Percentiles rank a stretch among this genome's conserved stretches.
Evolutionary conservation across 2,797 vertebrate species (phyloP).

Genomic region (Paramormyrops hopkinsi): DNA sequence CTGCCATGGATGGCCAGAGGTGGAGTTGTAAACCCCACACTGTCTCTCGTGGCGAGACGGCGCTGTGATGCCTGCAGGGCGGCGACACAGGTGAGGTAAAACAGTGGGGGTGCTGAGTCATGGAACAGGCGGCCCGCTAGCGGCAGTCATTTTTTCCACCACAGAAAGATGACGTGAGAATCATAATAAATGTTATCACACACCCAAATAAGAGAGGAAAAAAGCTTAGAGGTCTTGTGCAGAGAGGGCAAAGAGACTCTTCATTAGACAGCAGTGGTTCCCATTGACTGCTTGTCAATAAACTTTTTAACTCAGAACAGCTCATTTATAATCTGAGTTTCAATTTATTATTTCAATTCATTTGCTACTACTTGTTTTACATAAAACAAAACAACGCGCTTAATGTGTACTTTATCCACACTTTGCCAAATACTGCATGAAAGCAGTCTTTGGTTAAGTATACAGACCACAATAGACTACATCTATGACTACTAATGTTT

Average conservation of each 20-base stretch:
- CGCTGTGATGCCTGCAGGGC: constrained; percentile 61
- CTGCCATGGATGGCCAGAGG: constrained; percentile 61
- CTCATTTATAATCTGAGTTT: not conserved
- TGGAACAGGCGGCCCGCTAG: not conserved
- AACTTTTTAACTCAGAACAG: not conserved
- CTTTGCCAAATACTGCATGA: not conserved
- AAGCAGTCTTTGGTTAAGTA: not conserved
- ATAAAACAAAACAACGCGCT: not conserved
- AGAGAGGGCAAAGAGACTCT: not conserved
- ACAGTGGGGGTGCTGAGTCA: not conserved
- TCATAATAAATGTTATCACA: not conserved
- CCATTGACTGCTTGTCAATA: not conserved
- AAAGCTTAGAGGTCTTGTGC: not conserved
- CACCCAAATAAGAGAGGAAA: not conserved
- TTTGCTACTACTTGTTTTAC: not conserved
- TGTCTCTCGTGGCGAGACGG: constrained; percentile 53
- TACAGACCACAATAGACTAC: not conserved
- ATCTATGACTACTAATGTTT: not conserved
- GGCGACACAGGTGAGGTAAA: constrained; percentile 18
- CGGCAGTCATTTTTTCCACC: not conserved
- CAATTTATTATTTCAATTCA: not conserved
- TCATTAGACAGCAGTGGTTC: not conserved
- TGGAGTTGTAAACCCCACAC: constrained; percentile 75
- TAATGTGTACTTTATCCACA: not conserved
- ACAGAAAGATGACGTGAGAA: not conserved